These are phyloP conservation scores for Ursus arctos DNA, from an alignment of 2,113 vertebrate genomes.

Conservation along the genomic window DNA sequence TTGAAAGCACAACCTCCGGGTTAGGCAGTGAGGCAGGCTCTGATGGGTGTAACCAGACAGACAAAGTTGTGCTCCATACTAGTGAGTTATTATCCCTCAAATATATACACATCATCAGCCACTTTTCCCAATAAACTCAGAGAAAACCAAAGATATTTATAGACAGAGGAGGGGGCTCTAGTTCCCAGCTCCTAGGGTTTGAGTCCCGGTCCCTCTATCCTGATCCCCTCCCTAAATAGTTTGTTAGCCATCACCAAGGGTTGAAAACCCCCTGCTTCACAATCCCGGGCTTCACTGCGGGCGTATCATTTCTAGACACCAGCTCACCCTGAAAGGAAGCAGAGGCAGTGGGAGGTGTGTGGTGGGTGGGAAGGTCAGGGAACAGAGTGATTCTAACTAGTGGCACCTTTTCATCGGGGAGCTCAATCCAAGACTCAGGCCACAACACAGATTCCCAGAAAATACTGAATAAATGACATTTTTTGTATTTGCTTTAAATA, in stretches of 20 bases:
- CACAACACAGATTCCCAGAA: background rate
- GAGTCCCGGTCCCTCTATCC: background rate
- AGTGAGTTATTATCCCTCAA: background rate
- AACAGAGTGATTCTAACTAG: accelerated
- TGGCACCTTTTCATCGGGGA: background rate
- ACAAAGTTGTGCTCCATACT: background rate
- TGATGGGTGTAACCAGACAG: background rate
- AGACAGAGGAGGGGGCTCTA: background rate
- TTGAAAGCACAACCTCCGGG: background rate
- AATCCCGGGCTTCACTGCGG: background rate
- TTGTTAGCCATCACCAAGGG: background rate
- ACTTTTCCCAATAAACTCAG: background rate
- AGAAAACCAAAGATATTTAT: background rate
- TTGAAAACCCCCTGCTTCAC: background rate
- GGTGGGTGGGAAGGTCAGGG: slow-evolving; percentile 44
- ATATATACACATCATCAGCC: background rate
- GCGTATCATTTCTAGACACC: background rate
- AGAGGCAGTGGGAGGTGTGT: slow-evolving; percentile 57
- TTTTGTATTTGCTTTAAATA: background rate
- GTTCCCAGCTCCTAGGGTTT: accelerated
- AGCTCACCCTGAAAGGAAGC: background rate
- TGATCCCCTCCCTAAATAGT: too few species aligned
- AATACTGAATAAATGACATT: background rate
- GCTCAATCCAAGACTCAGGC: background rate
- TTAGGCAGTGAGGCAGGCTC: background rate